Evolutionary conservation across 2,113 vertebrate genomes (phyloP).

Genomic region (Dinomys branickii): DNA sequence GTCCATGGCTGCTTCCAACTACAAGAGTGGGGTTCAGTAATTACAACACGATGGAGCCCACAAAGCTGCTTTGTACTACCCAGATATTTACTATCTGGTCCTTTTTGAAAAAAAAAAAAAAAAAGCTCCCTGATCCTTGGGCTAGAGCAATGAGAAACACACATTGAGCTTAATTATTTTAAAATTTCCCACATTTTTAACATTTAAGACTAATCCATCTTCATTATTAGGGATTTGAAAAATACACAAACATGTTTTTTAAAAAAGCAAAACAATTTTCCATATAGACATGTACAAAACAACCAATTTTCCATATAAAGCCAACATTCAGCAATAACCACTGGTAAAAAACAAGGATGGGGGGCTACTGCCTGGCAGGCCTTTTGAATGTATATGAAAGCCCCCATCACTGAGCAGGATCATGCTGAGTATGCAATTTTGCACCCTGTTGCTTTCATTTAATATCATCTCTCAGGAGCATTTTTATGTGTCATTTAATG

Average conservation of each 20-base stretch:
- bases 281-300: neutral
- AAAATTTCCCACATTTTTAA: neutral
- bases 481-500: slow-evolving; percentile 69
- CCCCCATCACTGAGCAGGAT: neutral
- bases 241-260: neutral
- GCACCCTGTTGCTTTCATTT: neutral
- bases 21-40: neutral
- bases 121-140: neutral
- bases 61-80: neutral
- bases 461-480: slow-evolving; percentile 25
- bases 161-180: neutral
- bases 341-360: neutral
- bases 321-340: neutral
- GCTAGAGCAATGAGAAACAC: neutral
- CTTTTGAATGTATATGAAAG: too few species aligned
- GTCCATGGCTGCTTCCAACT: neutral
- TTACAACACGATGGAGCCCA: neutral
- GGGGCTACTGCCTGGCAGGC: neutral
- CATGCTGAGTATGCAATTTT: neutral
- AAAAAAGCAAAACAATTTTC: neutral
- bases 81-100: neutral
- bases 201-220: neutral
- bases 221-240: slow-evolving; percentile 10
- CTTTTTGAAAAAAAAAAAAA: neutral
- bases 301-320: neutral